Conservation (phyloP, 2,888 invertebrate species). For the Girardia tigrina region DNA sequence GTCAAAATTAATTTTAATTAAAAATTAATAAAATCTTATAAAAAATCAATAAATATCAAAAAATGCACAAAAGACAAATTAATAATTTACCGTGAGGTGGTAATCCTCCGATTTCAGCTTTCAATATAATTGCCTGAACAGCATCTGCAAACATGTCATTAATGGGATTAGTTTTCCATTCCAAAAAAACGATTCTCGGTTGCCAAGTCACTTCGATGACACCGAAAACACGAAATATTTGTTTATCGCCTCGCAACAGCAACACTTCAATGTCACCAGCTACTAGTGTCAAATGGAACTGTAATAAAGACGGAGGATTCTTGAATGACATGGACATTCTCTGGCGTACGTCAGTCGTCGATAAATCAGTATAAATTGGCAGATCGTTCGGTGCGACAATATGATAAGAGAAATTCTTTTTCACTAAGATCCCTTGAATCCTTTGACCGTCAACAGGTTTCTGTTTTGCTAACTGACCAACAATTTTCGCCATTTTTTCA, state of each 20-base stretch:
- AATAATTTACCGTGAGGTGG: conserved; percentile 35
- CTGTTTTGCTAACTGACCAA: conserved; percentile 75
- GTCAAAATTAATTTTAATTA: too few relatives aligned
- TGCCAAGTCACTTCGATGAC: conserved; percentile 69
- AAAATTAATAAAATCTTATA: too few relatives aligned
- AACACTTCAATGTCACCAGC: conserved; percentile 46
- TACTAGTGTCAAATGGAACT: conserved; percentile 50
- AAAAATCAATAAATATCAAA: too few relatives aligned
- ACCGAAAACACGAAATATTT: conserved; percentile 66
- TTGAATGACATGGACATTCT: conserved; percentile 75
- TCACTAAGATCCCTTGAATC: conserved; percentile 81
- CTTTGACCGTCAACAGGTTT: conserved; percentile 64
- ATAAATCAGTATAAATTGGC: conserved; percentile 82
- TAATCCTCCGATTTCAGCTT: conserved; percentile 57
- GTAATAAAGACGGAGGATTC: conserved; percentile 57
- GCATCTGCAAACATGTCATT: conserved; percentile 97
- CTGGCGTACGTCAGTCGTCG: conserved; percentile 79
- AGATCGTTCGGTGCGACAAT: conserved; percentile 50
- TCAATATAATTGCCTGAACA: conserved; percentile 70
- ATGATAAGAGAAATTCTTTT: conserved; percentile 93
- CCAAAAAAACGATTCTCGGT: conserved; percentile 67
- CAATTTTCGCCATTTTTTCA: conserved; percentile 92
- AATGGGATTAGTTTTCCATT: conserved; percentile 85
- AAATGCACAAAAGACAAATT: too few relatives aligned
- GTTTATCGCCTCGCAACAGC: conserved; percentile 49